phyloP scores from a whole-genome alignment of 2,113 vertebrate genomes.

The Menidia beryllina region DNA sequence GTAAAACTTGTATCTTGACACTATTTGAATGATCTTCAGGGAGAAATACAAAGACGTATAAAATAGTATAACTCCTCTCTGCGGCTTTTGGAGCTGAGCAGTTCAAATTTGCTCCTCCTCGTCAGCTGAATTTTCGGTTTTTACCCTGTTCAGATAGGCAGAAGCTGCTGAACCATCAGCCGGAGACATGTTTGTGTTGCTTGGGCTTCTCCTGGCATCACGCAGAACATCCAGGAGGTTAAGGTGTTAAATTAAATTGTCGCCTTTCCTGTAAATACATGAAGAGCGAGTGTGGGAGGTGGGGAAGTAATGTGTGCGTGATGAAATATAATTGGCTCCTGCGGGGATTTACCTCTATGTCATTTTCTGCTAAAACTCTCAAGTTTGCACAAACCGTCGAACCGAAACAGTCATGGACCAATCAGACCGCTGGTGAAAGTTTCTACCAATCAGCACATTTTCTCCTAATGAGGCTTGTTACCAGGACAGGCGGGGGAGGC shows the following conservation, averaged over 20 bases:
- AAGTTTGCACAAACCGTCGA: slow-evolving; percentile 27
- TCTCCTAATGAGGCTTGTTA: slow-evolving; percentile 25
- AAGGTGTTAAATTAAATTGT: slow-evolving; percentile 14
- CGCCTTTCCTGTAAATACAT: slow-evolving; percentile 20
- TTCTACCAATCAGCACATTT: slow-evolving; percentile 41
- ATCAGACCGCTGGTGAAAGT: slow-evolving; percentile 4
- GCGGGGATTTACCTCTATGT: slow-evolving; percentile 26
- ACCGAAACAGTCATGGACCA: slow-evolving; percentile 8
- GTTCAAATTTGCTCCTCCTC: no score
- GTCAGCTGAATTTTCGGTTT: no score
- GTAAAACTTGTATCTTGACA: no score
- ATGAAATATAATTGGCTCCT: slow-evolving; percentile 53
- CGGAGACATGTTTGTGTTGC: not conserved
- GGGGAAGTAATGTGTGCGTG: slow-evolving; percentile 13
- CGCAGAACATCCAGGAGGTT: not conserved
- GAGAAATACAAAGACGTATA: no score
- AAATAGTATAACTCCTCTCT: no score
- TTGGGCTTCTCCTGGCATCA: no score
- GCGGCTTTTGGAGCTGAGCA: no score
- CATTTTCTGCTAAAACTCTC: slow-evolving; percentile 16
- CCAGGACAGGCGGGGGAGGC: slow-evolving; percentile 5
- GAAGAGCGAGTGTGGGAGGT: slow-evolving; percentile 17
- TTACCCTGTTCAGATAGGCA: no score
- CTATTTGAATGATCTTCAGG: no score
- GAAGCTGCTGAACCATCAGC: not conserved